phyloP scores from a whole-genome alignment of 2,888 invertebrate genomes.

The Lordiphosa andalusiaca region DNA sequence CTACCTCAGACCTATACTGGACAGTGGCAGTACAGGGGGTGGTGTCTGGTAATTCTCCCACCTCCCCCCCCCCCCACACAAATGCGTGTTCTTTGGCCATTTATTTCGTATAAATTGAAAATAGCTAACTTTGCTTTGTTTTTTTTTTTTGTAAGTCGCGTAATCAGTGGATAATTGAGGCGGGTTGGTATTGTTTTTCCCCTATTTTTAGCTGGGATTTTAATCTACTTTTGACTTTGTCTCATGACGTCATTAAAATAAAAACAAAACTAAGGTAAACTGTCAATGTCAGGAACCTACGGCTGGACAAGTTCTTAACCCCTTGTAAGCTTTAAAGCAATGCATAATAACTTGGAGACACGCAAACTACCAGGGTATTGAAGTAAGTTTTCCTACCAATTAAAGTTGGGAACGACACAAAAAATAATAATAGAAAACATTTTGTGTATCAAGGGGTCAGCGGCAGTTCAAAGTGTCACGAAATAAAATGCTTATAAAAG shows the following conservation, averaged over 20 bases:
- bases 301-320: slow-evolving; percentile 48
- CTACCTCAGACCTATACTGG: slow-evolving; percentile 4
- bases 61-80: slow-evolving; percentile 10
- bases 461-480: slow-evolving; percentile 51
- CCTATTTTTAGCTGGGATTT: slow-evolving; percentile 19
- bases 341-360: slow-evolving; percentile 46
- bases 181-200: slow-evolving; percentile 21
- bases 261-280: slow-evolving; percentile 41
- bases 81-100: slow-evolving; percentile 58
- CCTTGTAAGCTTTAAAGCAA: slow-evolving; percentile 38
- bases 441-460: slow-evolving; percentile 29
- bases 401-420: slow-evolving; percentile 12
- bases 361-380: slow-evolving; percentile 25
- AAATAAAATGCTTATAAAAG: slow-evolving; percentile 14
- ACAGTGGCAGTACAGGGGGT: slow-evolving; percentile 44
- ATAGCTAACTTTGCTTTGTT: slow-evolving; percentile 47
- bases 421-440: background rate
- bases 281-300: slow-evolving; percentile 61
- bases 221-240: slow-evolving; percentile 43
- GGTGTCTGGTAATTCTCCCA: slow-evolving; percentile 16
- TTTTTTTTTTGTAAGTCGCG: slow-evolving; percentile 40
- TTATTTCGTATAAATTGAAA: slow-evolving; percentile 66
- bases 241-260: slow-evolving; percentile 55
- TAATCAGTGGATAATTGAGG: slow-evolving; percentile 48
- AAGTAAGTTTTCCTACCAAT: slow-evolving; percentile 39